Conservation (phyloP, 2,797 vertebrate species). For the Sciaenops ocellatus region DNA sequence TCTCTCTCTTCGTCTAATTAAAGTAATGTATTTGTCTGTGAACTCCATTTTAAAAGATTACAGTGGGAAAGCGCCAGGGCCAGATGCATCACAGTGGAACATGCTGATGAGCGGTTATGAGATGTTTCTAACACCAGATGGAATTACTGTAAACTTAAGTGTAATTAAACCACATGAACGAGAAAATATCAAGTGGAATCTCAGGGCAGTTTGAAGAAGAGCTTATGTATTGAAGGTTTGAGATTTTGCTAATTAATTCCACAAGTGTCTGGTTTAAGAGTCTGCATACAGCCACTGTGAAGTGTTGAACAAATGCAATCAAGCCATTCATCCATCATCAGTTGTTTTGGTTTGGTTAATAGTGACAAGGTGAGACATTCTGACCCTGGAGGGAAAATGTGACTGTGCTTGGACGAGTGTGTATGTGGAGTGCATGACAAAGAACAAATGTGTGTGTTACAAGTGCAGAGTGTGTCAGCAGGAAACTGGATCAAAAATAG, state of each 20-base stretch:
- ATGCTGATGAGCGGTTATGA: neutral
- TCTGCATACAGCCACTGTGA: neutral
- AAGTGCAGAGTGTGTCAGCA: slow-evolving; percentile 10
- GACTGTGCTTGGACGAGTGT: neutral
- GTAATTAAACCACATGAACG: neutral
- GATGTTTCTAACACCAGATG: slow-evolving; percentile 1
- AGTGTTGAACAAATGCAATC: neutral
- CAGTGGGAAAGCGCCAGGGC: neutral
- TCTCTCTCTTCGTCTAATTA: slow-evolving; percentile 53
- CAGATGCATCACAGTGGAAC: neutral
- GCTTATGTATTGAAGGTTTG: neutral
- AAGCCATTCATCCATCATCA: slow-evolving; percentile 2
- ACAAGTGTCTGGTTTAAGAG: neutral
- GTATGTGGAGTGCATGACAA: neutral
- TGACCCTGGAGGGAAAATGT: slow-evolving; percentile 20
- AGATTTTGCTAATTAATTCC: neutral
- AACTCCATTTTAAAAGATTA: slow-evolving; percentile 51
- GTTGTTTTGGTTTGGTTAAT: slow-evolving; percentile 38
- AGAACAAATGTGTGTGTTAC: neutral
- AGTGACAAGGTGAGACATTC: slow-evolving; percentile 43
- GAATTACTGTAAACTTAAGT: neutral
- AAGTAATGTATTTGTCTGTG: slow-evolving; percentile 55
- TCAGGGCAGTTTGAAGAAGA: neutral
- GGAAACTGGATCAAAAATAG: slow-evolving; percentile 25
- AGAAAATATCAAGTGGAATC: neutral